Evolutionary conservation across 2,113 vertebrate species (phyloP), one percentile per base, ranked within the genome.

Genomic region (Chitala chitala): DNA sequence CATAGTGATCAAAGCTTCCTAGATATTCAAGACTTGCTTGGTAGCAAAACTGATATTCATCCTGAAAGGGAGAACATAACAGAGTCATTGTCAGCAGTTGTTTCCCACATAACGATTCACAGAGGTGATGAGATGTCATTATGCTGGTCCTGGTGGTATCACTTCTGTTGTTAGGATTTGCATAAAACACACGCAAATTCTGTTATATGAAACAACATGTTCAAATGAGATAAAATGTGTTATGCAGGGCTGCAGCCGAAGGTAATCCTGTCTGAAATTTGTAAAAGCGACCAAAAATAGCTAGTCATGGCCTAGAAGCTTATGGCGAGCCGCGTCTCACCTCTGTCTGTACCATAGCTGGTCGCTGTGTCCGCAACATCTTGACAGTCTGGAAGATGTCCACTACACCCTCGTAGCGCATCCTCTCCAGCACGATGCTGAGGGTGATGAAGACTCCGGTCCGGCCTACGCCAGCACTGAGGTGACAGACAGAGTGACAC

Each of bases 1-100:
- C 97, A 98, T 99, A 99, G 95, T 99, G 97, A 92, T 99, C 96
- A 87, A 99, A 99, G 87, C 97, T 99, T 81, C 97, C 97, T 84
- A 99, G 92, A 85, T 99, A 99, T 81, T 99, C 97, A 87, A 98
- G 91, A 53, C 93, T 95, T 3, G 97, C 97, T 80, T 98, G 96
- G 81, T 98, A 99, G 82, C 96, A 98, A 89, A 99, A 98, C 90
- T 98, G 97, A 86, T 99, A 98, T 76, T 99, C 95, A 1, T 99
- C 97, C 96, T 99, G 90, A 0, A 17, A 40, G 46, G n/a, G 20
- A 36, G 24, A 66, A 72, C 64, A 80, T 44, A 78, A 13, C 53
- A 53, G 77, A 73, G 56, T 50, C 29, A 44, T 4, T 38, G 5
- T 70, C 40, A 12, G 50, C 4, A n/a, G 4, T 75, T 22, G 5